Conservation (phyloP, 2,113 vertebrate genomes). For the Dinomys branickii region DNA sequence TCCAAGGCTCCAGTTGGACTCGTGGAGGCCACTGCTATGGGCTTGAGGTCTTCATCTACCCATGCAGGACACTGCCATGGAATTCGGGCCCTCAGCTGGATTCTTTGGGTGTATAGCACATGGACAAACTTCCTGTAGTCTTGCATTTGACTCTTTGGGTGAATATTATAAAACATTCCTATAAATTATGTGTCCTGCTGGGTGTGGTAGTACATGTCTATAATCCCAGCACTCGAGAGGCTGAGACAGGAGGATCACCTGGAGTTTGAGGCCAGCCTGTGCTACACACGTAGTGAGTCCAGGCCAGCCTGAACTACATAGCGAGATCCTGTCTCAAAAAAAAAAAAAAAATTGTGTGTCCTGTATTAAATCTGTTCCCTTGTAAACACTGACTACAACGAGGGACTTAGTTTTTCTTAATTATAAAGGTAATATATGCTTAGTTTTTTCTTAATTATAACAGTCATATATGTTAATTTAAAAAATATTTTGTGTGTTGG, state of each 20-base stretch:
- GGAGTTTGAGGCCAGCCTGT: neutral
- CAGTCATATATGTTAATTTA: conserved; percentile 19
- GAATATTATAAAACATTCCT: neutral
- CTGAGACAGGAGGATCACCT: neutral
- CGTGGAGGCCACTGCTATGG: neutral
- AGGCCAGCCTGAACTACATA: neutral
- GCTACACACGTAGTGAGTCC: no score
- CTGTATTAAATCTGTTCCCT: neutral
- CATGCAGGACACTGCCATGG: neutral
- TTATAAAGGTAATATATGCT: conserved; percentile 35
- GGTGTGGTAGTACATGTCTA: neutral
- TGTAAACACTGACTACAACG: neutral
- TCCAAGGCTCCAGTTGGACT: neutral
- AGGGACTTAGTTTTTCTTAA: conserved; percentile 1
- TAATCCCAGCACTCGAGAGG: neutral
- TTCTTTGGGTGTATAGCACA: neutral
- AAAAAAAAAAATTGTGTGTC: neutral
- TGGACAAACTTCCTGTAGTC: neutral
- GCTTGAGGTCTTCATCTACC: neutral
- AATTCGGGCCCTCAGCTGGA: neutral
- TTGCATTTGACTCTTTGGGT: neutral
- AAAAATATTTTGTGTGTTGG: conserved; percentile 32
- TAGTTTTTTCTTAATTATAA: conserved; percentile 44
- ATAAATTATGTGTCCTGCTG: neutral
- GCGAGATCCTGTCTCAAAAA: neutral